Base-by-base conservation (phyloP, 2,888 invertebrate genomes). In the Didymodactylos carnosus region DNA sequence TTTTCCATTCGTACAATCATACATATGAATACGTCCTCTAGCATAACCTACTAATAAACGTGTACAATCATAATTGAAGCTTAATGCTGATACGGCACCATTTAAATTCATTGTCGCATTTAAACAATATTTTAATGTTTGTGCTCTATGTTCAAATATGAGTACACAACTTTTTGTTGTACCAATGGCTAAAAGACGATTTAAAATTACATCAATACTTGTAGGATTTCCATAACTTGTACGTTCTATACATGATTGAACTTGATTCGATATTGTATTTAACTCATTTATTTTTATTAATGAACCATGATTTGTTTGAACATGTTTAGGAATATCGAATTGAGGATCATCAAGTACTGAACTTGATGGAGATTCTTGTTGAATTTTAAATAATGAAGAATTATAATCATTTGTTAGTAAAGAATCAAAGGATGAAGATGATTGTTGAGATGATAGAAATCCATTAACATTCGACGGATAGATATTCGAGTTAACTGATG, bases 161-260 rank as follows among this genome's bases (percentile, higher is more conserved):
- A 95, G 85, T 73, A 93, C 87, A 78, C 92, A 88, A 0, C 95
- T 94, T 83, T 94, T 92, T 39, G 93, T 92, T 40, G 94, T 95
- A 46, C 95, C 95, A 40, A 94, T 88, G n/a, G 91, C 91, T 76
- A 94, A 87, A 83, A 89, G 88, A 73, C 89, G 88, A 13, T 83
- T 81, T 19, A 27, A 1, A 8, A 62, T 16, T 8, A 90, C 90
- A 78, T 91, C 89, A 80, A 85, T 80, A 10, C 91, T 89, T 75
- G 92, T 92, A 14, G 93, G 91, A 77, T 89, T 86, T 8, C 94
- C 94, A 73, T 92, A 91, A 83, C 90, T 89, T 23, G 92, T 90
- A 78, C 91, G 87, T 79, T 94, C 92, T 1, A 74, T 71, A 29
- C 71, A 71, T 16, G 41, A 41, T 71, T 40, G 25, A n/a, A 74